A percentile compares a stretch with the other conserved stretches of the same genome.
phyloP scores from a whole-genome alignment of 2,888 invertebrate genomes.

The Dolichopus griseipennis region DNA sequence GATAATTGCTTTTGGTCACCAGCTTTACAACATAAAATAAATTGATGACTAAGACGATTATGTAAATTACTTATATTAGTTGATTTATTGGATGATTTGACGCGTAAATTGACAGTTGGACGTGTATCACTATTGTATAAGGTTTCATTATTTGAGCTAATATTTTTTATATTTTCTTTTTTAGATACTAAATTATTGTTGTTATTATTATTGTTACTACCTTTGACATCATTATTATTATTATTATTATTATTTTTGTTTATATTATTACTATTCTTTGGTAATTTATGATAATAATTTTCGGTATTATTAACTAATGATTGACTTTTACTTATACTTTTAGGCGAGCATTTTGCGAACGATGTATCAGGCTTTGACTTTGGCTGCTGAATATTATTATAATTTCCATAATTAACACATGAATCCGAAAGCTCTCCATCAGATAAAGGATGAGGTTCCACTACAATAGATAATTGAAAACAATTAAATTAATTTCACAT shows the following conservation, averaged over 20 bases:
- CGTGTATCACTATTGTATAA: constrained; percentile 24
- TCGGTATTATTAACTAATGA: constrained; percentile 14
- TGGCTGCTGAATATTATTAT: neutral
- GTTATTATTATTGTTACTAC: constrained; percentile 22
- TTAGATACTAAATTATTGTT: constrained; percentile 31
- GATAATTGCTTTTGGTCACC: constrained; percentile 34
- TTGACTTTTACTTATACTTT: constrained; percentile 22
- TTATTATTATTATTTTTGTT: constrained; percentile 19
- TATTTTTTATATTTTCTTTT: constrained; percentile 29
- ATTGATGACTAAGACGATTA: constrained; percentile 42
- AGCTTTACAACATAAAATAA: constrained; percentile 40
- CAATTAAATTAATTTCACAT: too few species aligned
- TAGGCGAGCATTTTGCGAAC: constrained; percentile 36
- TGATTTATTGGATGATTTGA: constrained; percentile 19
- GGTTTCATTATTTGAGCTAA: constrained; percentile 33
- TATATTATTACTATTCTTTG: constrained; percentile 9
- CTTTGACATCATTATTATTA: constrained; percentile 26
- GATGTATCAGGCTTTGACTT: constrained; percentile 27
- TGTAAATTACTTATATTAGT: constrained; percentile 27
- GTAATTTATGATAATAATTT: constrained; percentile 21
- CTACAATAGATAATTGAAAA: neutral
- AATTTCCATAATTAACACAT: neutral
- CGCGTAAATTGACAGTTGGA: constrained; percentile 18
- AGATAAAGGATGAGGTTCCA: constrained; percentile 37
- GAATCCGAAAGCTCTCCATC: neutral